Percentiles rank a stretch among this genome's conserved stretches.
Evolutionary conservation across 2,888 invertebrate genomes (phyloP).

Genomic region (Thymelicus sylvestris): DNA sequence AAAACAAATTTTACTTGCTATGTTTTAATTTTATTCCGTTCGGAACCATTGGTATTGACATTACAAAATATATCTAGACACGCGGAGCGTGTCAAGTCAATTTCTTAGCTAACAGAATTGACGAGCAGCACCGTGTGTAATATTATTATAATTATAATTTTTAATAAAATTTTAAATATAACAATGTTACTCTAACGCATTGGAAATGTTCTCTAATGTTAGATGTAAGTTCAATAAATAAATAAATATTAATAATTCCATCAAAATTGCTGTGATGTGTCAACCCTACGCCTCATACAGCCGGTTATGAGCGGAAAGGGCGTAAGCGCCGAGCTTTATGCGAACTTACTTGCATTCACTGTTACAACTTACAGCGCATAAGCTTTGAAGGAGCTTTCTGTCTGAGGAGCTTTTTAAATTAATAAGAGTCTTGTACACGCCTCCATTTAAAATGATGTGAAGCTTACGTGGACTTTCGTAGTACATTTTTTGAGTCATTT

Average conservation of each 20-base stretch:
- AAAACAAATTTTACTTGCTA: no score
- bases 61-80: no score
- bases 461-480: not conserved
- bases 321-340: conserved; percentile 25
- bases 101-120: no score
- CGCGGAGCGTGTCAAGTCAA: no score
- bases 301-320: conserved; percentile 14
- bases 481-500: not conserved
- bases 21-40: no score
- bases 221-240: no score
- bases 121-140: no score
- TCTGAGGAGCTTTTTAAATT: conserved; percentile 35
- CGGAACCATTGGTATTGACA: no score
- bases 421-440: conserved; percentile 30
- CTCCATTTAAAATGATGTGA: conserved; percentile 2
- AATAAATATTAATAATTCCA: not conserved
- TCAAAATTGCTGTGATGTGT: not conserved
- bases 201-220: no score
- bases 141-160: no score
- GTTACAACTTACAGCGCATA: conserved; percentile 31
- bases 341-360: conserved; percentile 29
- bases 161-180: no score
- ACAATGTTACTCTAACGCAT: no score
- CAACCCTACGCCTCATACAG: conserved; percentile 9
- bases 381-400: conserved; percentile 31